phyloP scores from a whole-genome alignment of 2,888 invertebrate species.

The Cryptus armator region DNA sequence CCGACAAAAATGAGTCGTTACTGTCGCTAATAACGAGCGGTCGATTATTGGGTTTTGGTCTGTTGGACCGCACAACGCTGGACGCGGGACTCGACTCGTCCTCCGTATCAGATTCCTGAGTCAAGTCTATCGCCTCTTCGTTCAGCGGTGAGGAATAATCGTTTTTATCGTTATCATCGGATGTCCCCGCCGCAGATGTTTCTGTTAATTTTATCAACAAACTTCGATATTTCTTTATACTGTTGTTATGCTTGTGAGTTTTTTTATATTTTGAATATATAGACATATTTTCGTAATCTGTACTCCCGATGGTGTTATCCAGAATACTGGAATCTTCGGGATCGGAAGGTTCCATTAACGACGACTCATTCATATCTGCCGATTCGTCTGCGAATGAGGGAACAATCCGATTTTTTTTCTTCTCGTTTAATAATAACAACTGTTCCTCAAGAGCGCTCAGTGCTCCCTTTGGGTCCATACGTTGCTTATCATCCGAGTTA shows the following conservation, averaged over 20 bases:
- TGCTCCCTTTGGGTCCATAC: slow-evolving; percentile 59
- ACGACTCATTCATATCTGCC: not conserved
- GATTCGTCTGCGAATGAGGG: not conserved
- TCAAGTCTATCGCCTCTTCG: slow-evolving; percentile 44
- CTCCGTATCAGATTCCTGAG: slow-evolving; percentile 55
- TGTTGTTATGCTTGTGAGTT: slow-evolving; percentile 75
- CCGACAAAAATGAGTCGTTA: slow-evolving; percentile 19
- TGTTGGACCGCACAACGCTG: not conserved
- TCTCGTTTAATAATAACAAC: not conserved
- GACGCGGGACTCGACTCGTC: slow-evolving; percentile 26
- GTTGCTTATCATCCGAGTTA: slow-evolving; percentile 50
- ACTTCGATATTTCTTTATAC: slow-evolving; percentile 79
- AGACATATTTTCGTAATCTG: slow-evolving; percentile 71
- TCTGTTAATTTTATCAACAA: slow-evolving; percentile 59
- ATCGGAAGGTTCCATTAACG: not conserved
- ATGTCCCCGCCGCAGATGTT: not conserved
- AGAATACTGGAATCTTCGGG: slow-evolving; percentile 8
- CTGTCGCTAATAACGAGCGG: slow-evolving; percentile 35
- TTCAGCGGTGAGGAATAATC: slow-evolving; percentile 12
- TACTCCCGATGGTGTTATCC: slow-evolving; percentile 40
- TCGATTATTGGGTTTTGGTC: slow-evolving; percentile 1
- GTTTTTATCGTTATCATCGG: slow-evolving; percentile 12
- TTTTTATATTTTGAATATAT: slow-evolving; percentile 80
- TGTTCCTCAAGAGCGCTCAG: slow-evolving; percentile 24
- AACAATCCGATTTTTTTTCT: not conserved